phyloP scores from a whole-genome alignment of 2,113 vertebrate species.

The Xyrauchen texanus region DNA sequence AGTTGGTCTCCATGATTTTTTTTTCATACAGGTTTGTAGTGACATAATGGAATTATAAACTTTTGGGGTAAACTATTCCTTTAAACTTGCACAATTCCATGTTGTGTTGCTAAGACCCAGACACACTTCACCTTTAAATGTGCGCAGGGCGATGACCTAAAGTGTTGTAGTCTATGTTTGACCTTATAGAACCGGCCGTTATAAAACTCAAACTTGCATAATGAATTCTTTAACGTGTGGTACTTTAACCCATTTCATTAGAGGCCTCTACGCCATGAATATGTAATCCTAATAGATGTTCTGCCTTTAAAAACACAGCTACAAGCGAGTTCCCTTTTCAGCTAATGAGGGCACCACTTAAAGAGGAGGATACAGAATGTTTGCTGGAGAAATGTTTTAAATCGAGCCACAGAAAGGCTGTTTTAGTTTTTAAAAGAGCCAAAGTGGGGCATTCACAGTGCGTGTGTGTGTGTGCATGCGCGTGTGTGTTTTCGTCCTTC shows the following conservation, averaged over 20 bases:
- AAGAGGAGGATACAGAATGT: constrained; percentile 2
- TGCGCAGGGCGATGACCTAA: no score
- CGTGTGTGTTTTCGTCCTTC: constrained; percentile 10
- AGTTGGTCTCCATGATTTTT: no score
- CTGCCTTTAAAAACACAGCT: constrained; percentile 30
- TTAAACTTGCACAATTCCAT: neutral
- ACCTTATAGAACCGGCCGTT: no score
- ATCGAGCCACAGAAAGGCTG: constrained; percentile 9
- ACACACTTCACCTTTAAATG: no score
- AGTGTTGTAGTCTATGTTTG: no score
- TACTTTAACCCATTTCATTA: constrained; percentile 32
- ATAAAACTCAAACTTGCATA: neutral
- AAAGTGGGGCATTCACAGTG: constrained; percentile 35
- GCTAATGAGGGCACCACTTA: constrained; percentile 43
- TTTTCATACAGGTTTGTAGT: no score
- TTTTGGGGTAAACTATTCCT: neutral
- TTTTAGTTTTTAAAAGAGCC: constrained; percentile 30
- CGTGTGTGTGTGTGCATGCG: no score
- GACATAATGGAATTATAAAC: no score
- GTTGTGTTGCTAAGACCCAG: no score
- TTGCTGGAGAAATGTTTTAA: constrained; percentile 34
- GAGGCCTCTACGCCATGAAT: constrained; percentile 14
- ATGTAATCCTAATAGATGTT: constrained; percentile 32
- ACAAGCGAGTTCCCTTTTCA: constrained; percentile 16
- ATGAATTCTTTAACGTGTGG: constrained; percentile 2